Percentiles rank a stretch among this genome's conserved stretches.
Conservation (phyloP, 2,113 vertebrate species). For the Rostratula benghalensis region DNA sequence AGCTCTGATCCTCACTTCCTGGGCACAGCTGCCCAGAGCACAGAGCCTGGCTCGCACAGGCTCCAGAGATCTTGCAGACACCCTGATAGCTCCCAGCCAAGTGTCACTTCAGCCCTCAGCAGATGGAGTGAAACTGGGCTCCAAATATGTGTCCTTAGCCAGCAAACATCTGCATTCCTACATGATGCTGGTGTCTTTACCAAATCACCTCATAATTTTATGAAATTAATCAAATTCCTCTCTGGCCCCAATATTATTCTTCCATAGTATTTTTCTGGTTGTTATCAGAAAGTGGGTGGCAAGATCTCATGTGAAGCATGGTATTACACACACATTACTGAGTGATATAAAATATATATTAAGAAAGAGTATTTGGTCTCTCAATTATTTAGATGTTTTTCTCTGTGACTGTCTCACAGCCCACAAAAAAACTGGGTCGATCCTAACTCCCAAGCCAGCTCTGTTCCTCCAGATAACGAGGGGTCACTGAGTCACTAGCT, state of each 20-base stretch:
- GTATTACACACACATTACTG: background rate
- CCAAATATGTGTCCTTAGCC: background rate
- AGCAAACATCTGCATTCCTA: background rate
- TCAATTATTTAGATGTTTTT: background rate
- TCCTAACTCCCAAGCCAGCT: background rate
- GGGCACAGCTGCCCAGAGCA: rapidly evolving
- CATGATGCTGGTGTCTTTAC: background rate
- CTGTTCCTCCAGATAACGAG: background rate
- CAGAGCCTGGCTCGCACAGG: background rate
- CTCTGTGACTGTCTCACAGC: background rate
- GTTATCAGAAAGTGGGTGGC: background rate
- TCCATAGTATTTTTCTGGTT: background rate
- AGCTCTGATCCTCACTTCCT: background rate
- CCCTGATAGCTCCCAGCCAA: background rate
- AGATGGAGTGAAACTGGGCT: background rate
- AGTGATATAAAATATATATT: background rate
- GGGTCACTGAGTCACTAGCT: background rate
- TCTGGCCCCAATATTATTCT: background rate
- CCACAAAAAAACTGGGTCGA: background rate
- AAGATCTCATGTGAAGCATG: background rate
- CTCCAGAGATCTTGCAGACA: background rate
- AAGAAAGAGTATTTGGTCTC: background rate
- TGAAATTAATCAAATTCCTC: background rate
- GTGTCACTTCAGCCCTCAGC: background rate
- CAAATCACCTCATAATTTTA: background rate